Conservation (phyloP, 2,888 invertebrate genomes). For the Eristalis arbustorum region DNA sequence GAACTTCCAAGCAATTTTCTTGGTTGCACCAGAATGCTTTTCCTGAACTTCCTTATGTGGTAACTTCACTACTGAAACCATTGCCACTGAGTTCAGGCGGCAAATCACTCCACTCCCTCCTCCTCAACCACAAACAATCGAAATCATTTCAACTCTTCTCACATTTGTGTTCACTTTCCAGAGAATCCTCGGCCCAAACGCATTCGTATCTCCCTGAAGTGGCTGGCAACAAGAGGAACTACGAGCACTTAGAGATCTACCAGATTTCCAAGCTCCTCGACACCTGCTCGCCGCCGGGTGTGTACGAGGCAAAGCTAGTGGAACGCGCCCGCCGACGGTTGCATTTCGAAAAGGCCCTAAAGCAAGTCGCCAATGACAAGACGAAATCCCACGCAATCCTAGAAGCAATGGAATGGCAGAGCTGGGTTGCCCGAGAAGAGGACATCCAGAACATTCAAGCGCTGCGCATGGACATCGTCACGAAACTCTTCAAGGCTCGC, state of each 20-base stretch:
- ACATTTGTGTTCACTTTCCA: conserved; percentile 52
- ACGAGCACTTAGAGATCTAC: conserved; percentile 76
- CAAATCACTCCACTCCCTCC: too few relatives aligned
- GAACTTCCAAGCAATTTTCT: too few relatives aligned
- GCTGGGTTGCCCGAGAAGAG: conserved; percentile 91
- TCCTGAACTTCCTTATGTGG: too few relatives aligned
- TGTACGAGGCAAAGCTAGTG: conserved; percentile 82
- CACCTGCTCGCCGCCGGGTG: conserved; percentile 75
- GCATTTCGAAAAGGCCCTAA: conserved; percentile 83
- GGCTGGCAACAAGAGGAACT: conserved; percentile 69
- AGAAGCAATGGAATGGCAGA: conserved; percentile 89
- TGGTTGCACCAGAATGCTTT: too few relatives aligned
- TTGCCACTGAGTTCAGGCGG: background rate
- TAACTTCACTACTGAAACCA: too few relatives aligned
- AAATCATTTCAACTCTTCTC: background rate
- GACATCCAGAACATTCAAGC: conserved; percentile 88
- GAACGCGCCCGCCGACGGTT: conserved; percentile 86
- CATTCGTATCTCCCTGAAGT: conserved; percentile 76
- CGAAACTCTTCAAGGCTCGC: conserved; percentile 83
- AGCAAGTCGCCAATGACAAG: conserved; percentile 82
- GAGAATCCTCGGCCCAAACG: conserved; percentile 79
- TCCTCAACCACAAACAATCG: too few relatives aligned
- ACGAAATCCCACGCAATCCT: conserved; percentile 85
- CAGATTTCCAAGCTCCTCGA: conserved; percentile 75
- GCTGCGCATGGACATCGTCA: conserved; percentile 82